Conservation (phyloP, 2,113 vertebrate genomes). For the Cyanocitta stelleri region DNA sequence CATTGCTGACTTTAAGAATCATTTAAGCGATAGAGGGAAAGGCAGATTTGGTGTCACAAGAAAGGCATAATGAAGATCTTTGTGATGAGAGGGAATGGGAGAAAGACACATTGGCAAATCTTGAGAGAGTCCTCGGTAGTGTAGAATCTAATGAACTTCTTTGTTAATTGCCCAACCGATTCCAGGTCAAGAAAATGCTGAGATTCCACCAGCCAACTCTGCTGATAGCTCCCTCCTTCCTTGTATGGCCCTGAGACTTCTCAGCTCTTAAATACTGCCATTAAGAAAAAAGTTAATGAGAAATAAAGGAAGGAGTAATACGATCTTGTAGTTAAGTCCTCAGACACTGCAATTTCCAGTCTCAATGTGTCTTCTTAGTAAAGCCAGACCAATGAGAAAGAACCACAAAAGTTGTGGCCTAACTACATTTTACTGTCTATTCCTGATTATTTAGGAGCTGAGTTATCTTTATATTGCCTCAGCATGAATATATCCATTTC, state of each 20-base stretch:
- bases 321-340: not conserved
- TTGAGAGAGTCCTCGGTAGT: not conserved
- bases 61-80: not conserved
- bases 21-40: not conserved
- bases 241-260: not conserved
- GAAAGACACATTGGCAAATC: not conserved
- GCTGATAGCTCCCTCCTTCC: not conserved
- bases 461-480: not conserved
- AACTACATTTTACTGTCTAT: not conserved
- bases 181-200: conserved; percentile 1
- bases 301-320: not conserved
- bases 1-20: not conserved
- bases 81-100: not conserved
- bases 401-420: not conserved
- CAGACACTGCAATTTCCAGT: not conserved
- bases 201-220: not conserved
- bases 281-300: not conserved
- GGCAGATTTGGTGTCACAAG: not conserved
- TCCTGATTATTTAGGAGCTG: not conserved
- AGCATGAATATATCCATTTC: not conserved
- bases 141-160: not conserved
- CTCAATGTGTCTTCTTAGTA: not conserved
- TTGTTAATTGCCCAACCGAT: not conserved
- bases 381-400: not conserved
- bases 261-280: not conserved